Percentiles rank a stretch among this genome's conserved stretches.
These are phyloP conservation scores for Etheostoma perlongum DNA, from an alignment of 2,797 vertebrate genomes.

Conservation along the genomic window DNA sequence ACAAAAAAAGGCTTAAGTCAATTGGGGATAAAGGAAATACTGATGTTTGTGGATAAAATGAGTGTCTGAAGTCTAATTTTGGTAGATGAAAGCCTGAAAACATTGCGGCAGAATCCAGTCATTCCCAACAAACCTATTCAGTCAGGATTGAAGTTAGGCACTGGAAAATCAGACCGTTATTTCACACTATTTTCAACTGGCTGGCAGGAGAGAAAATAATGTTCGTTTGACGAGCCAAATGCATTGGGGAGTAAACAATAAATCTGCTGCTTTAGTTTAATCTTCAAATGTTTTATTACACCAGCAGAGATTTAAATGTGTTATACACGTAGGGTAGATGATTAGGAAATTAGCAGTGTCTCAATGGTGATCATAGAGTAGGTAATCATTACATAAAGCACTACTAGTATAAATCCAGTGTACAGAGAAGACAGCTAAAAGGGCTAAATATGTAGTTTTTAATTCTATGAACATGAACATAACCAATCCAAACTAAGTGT, in stretches of 20 bases:
- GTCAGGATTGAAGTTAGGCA: constrained; percentile 31
- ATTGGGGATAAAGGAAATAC: constrained; percentile 60
- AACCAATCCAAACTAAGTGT: not conserved
- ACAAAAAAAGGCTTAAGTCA: constrained; percentile 54
- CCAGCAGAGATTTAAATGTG: constrained; percentile 18
- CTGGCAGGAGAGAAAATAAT: constrained; percentile 5
- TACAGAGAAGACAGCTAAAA: not conserved
- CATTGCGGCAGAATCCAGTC: constrained; percentile 41
- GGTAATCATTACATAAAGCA: not conserved
- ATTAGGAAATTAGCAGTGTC: constrained; percentile 11
- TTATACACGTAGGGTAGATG: not conserved
- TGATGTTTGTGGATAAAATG: constrained; percentile 59
- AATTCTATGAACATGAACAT: not conserved
- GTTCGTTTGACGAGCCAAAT: constrained; percentile 39
- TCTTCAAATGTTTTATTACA: constrained; percentile 15
- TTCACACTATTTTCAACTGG: constrained; percentile 26
- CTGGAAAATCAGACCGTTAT: constrained; percentile 38
- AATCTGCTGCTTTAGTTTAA: constrained; percentile 15
- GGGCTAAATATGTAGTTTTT: not conserved
- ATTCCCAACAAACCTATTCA: constrained; percentile 38
- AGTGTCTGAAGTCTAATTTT: constrained; percentile 66
- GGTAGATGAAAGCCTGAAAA: constrained; percentile 65
- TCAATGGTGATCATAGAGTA: not conserved
- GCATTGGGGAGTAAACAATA: constrained; percentile 33
- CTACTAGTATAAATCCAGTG: not conserved